Evolutionary conservation across 1,140 invertebrate species (phyloP), one percentile per base, ranked within the genome.

Genomic region (Amyelois transitella): DNA sequence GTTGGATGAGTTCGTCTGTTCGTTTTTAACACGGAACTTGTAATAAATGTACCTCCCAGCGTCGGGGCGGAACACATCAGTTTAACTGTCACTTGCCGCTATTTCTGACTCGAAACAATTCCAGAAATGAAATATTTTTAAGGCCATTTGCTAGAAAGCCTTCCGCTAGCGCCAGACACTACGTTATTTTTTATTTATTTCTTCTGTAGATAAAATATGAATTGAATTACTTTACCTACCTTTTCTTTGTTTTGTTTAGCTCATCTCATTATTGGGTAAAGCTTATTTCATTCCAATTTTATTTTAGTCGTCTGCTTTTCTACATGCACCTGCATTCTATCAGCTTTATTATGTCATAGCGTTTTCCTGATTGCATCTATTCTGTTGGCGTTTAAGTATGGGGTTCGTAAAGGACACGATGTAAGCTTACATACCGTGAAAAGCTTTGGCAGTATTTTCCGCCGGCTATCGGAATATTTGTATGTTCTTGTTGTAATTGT

Each of bases 111-210:
- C 60, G 75, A 77, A 79, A 79, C 82, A 77, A 82, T 83, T 79
- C 70, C 66, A 68, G 72, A 81, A 81, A 77, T 83, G 78, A 79
- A 81, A 83, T 80, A 81, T 83, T 83, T 85, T 83, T 80, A 76
- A 75, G 69, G 65, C 73, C 73, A 81, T 85, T 79, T 73, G 66
- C 69, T 74, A 74, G 72, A 81, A 76, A 77, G 75, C 69, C 69
- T 75, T 79, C 61, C 49, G 57, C 55, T 57, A 50, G 51, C 52
- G 56, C 49, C 55, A 68, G 66, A 66, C 62, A 57, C 20, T 64
- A 62, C 50, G 60, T 67, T 60, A 72, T 75, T 67, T 64, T 77
- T 78, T 78, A 78, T 78, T 78, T 62, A 69, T 53, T 54, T 45
- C 17, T 49, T 24, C 10, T 25, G 18, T 19, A 52, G 32, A 52